Conservation (phyloP, 2,888 invertebrate species). For the Leptothorax acervorum region DNA sequence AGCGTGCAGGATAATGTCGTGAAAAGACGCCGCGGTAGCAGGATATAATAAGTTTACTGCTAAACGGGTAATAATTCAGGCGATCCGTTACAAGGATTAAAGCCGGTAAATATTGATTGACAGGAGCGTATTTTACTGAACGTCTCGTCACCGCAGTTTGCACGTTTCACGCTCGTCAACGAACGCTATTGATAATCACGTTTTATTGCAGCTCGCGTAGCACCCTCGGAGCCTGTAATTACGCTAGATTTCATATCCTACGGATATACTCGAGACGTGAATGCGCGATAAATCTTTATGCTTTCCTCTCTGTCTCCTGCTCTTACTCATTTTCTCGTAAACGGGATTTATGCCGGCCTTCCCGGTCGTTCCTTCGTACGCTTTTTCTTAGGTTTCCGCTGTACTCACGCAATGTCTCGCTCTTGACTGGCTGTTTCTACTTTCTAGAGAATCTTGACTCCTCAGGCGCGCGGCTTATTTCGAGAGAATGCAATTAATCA, state of each 20-base stretch:
- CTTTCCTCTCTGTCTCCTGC: conserved; percentile 4
- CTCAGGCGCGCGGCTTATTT: background rate
- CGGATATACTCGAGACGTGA: conserved; percentile 32
- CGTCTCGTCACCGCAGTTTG: background rate
- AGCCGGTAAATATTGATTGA: conserved; percentile 16
- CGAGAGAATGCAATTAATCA: conserved; percentile 15
- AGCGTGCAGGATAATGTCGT: conserved; percentile 3
- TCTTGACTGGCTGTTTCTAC: conserved; percentile 60
- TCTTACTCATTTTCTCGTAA: conserved; percentile 57
- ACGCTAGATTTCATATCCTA: conserved; percentile 58
- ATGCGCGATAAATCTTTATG: conserved; percentile 60
- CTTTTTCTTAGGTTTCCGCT: conserved; percentile 17
- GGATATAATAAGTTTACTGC: conserved; percentile 2
- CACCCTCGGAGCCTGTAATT: conserved; percentile 39
- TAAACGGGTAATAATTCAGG: background rate
- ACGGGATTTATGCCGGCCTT: conserved; percentile 61
- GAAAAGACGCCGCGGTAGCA: background rate
- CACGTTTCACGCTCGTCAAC: background rate
- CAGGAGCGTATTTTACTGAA: background rate
- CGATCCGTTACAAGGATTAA: background rate
- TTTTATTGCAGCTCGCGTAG: conserved; percentile 22
- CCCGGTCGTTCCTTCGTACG: conserved; percentile 18
- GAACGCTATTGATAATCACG: conserved; percentile 35
- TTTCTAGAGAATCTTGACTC: conserved; percentile 47
- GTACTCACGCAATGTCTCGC: conserved; percentile 47